A percentile compares a stretch with the other conserved stretches of the same genome.
Evolutionary conservation across 2,888 invertebrate genomes (phyloP).

Genomic region (Chalcosyrphus nemorum): DNA sequence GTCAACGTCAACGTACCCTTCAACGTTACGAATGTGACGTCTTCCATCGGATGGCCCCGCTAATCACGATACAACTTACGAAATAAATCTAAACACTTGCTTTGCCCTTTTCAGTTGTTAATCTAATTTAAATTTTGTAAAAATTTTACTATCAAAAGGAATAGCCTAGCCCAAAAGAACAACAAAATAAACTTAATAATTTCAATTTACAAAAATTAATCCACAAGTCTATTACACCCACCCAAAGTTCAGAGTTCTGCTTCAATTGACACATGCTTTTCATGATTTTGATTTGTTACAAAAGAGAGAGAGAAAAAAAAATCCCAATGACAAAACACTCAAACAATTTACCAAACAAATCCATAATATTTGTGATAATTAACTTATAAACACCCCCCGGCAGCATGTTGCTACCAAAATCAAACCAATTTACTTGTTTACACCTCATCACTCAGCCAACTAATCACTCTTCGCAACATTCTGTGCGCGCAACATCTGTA

Average conservation of each 20-base stretch:
- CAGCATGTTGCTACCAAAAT: conserved; percentile 41
- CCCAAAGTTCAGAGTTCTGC: neutral
- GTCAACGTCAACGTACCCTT: too few relatives aligned
- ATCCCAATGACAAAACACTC: neutral
- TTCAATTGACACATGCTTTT: neutral
- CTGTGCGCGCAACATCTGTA: conserved; percentile 22
- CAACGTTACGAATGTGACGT: too few relatives aligned
- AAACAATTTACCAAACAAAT: conserved; percentile 20
- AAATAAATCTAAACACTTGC: too few relatives aligned
- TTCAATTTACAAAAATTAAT: too few relatives aligned
- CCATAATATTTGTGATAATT: conserved; percentile 47
- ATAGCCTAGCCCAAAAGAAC: too few relatives aligned
- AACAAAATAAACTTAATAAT: too few relatives aligned
- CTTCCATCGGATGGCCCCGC: too few relatives aligned
- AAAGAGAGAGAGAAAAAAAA: too few relatives aligned
- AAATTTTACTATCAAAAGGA: too few relatives aligned
- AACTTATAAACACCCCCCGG: conserved; percentile 23
- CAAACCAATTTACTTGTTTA: conserved; percentile 56
- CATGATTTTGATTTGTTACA: neutral
- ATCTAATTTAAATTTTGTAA: too few relatives aligned
- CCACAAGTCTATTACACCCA: neutral
- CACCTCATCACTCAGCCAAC: conserved; percentile 48
- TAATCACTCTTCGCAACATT: conserved; percentile 41
- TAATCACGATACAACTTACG: too few relatives aligned
- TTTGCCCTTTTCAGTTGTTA: too few relatives aligned